Conservation (phyloP, 2,888 invertebrate genomes). For the Amphipoea oculea region DNA sequence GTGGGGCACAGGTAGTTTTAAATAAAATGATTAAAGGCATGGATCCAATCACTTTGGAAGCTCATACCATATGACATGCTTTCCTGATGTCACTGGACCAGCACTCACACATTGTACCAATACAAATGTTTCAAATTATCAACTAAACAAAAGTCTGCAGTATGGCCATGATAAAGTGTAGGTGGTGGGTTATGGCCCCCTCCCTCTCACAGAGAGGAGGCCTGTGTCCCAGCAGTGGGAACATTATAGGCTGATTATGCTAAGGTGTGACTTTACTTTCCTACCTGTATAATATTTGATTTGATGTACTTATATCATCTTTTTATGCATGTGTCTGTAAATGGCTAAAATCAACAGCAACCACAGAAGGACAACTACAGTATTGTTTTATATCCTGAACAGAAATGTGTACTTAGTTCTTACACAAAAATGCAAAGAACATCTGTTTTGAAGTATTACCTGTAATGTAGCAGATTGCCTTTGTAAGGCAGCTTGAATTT, state of each 20-base stretch:
- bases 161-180: background rate
- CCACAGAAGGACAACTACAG: background rate
- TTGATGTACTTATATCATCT: background rate
- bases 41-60: background rate
- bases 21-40: background rate
- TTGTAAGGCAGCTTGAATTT: slow-evolving; percentile 88
- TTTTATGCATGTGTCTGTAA: background rate
- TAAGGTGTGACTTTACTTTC: background rate
- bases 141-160: background rate
- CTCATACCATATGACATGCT: background rate
- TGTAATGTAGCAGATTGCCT: slow-evolving; percentile 87
- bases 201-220: background rate
- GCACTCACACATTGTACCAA: background rate
- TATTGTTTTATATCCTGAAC: background rate
- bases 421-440: background rate
- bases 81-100: background rate
- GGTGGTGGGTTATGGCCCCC: background rate
- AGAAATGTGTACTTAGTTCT: background rate
- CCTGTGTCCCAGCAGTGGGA: background rate
- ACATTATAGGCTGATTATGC: background rate
- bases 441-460: slow-evolving; percentile 66
- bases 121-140: background rate
- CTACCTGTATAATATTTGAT: background rate
- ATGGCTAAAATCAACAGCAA: background rate
- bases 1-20: background rate